A percentile compares a stretch with the other conserved stretches of the same genome.
These are phyloP conservation scores for Microtus montanus DNA, from an alignment of 2,113 vertebrate species.

Conservation along the genomic window DNA sequence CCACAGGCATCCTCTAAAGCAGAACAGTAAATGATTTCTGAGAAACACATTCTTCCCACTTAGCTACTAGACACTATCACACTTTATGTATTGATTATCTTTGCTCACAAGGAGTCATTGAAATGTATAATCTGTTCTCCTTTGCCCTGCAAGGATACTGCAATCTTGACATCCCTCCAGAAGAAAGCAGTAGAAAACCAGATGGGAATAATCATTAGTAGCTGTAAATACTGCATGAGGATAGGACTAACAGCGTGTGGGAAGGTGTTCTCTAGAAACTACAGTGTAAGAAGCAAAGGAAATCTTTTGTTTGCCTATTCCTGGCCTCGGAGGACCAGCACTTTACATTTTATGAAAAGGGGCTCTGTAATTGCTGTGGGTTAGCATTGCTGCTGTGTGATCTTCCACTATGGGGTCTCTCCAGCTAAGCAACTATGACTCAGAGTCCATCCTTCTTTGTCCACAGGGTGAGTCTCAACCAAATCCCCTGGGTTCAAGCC, in stretches of 20 bases:
- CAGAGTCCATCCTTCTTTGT: not conserved
- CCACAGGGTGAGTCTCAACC: not conserved
- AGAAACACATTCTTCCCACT: not conserved
- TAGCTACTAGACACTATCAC: not conserved
- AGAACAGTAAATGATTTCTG: slow-evolving; percentile 22
- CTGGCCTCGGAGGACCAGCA: too few species aligned
- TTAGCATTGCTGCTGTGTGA: not conserved
- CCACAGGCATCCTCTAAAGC: slow-evolving; percentile 30
- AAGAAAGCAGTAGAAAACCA: slow-evolving; percentile 38
- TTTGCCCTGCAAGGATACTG: not conserved
- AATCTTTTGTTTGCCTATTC: not conserved
- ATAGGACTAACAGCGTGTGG: not conserved
- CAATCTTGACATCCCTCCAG: not conserved
- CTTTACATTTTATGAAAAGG: not conserved
- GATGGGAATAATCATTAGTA: not conserved
- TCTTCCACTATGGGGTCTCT: not conserved
- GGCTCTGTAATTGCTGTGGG: not conserved
- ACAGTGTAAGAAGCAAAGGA: not conserved
- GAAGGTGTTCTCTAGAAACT: slow-evolving; percentile 5
- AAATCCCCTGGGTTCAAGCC: not conserved
- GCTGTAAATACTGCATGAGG: not conserved
- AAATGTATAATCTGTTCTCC: not conserved
- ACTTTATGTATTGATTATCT: not conserved
- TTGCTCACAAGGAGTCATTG: slow-evolving; percentile 8
- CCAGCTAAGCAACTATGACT: not conserved